Conservation (phyloP, 64 coral and sea anemone species). For the Orbicella faveolata region DNA sequence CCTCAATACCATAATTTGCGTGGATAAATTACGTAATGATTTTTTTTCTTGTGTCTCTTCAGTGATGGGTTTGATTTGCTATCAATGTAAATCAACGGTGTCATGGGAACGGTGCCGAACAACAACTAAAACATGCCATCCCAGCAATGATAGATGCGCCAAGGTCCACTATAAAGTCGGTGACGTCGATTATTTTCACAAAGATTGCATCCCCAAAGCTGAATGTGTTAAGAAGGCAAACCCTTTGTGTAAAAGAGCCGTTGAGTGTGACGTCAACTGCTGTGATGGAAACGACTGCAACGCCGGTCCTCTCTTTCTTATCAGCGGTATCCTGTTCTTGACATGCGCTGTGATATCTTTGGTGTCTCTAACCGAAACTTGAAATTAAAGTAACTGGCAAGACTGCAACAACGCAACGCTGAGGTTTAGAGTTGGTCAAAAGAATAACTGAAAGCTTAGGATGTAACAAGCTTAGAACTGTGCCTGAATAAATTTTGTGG, state of each 20-base stretch:
- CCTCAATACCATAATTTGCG: no score
- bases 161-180: neutral
- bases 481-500: no score
- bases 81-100: neutral
- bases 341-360: neutral
- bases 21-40: no score
- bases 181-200: neutral
- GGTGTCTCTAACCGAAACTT: neutral
- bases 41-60: neutral
- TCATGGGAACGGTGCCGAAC: neutral
- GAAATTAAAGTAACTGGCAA: neutral
- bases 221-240: neutral
- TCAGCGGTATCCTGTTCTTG: neutral
- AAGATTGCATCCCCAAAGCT: neutral
- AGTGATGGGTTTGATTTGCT: neutral
- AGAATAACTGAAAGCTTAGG: no score
- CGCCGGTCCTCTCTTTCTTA: neutral
- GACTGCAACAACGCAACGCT: no score
- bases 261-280: neutral
- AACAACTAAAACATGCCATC: neutral
- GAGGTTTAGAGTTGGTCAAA: no score
- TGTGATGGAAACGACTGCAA: neutral
- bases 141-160: neutral
- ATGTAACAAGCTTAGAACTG: no score
- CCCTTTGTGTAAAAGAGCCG: neutral